Evolutionary conservation across 2,113 vertebrate species (phyloP), one percentile per base, ranked within the genome.

Genomic region (Leuciscus idus): DNA sequence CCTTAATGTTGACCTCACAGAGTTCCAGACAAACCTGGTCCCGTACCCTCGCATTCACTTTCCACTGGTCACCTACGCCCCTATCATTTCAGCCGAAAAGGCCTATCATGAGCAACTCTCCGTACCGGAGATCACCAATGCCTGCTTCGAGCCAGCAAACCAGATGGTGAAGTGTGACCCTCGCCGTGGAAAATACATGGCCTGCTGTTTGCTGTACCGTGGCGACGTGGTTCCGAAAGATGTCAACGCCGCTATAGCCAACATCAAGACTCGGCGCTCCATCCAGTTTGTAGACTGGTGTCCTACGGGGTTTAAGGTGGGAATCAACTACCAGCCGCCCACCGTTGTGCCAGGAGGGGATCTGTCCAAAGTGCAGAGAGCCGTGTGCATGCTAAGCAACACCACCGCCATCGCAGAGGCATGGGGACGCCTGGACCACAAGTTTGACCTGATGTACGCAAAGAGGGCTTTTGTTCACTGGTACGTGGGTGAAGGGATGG

Each of bases 181-280:
- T 77, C 74, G 74, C 26, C 74, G 74, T 19, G 74, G 74, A 28
- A 77, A 77, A 55, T 77, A 77, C 48, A 77, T 77, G 74, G 74
- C 74, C 48, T 77, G 74, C 26, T 77, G 74, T 33, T 21, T 77
- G 74, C 28, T 77, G 3, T 77, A 77, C n/a, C 74, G 74, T 55
- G 74, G 74, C 11, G 74, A 77, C 0, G 74, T 77, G n/a, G 74
- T 77, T 30, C 74, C 74, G 0, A 77, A 77, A 77, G 74, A 77
- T 10, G 74, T 77, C 7, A 77, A 77, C 1, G 74, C 48, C 1
- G 74, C 74, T 6, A 77, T 77, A 55, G 74, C 74, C 74, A 77
- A 77, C 74, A 77, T 77, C n/a, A 77, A 77, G 74, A 52, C 74
- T 0, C n/a, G 74, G 0, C 74, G 74, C 15, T 77, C 74, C 48